Evolutionary conservation across 2,113 vertebrate species (phyloP).

Genomic region (Gobius niger): DNA sequence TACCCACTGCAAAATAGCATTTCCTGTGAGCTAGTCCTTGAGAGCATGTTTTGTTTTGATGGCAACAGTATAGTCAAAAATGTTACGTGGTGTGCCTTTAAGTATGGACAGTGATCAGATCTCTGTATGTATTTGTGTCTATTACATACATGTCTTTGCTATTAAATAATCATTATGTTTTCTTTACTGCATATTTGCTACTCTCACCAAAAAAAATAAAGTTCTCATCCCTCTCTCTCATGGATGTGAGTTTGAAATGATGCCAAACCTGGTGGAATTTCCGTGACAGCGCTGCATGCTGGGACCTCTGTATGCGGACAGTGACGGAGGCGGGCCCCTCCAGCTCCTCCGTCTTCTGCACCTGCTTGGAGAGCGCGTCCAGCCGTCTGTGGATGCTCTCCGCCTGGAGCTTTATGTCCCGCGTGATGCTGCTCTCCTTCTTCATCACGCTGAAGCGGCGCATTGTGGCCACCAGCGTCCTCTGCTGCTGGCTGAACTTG

Average conservation of each 20-base stretch:
- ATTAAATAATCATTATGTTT: too few relatives aligned
- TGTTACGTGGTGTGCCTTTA: too few relatives aligned
- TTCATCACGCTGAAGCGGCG: conserved; percentile 93
- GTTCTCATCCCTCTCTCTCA: too few relatives aligned
- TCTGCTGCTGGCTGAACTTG: conserved; percentile 88
- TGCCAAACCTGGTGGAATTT: conserved; percentile 77
- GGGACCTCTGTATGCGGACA: conserved; percentile 82
- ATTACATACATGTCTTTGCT: too few relatives aligned
- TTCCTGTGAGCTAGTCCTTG: too few relatives aligned
- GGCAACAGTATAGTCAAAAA: too few relatives aligned
- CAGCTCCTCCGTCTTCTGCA: conserved; percentile 79
- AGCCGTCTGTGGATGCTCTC: conserved; percentile 82
- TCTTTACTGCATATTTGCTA: neutral
- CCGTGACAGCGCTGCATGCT: conserved; percentile 79
- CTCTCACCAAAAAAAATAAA: neutral
- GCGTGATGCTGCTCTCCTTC: conserved; percentile 85
- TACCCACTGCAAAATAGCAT: too few relatives aligned
- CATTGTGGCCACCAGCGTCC: conserved; percentile 86
- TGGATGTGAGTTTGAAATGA: neutral
- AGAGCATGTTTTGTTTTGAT: too few relatives aligned
- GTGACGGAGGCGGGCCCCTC: conserved; percentile 74
- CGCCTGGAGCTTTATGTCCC: conserved; percentile 86
- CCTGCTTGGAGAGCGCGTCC: conserved; percentile 79
- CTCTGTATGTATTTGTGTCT: too few relatives aligned
- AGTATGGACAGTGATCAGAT: too few relatives aligned